phyloP scores from a whole-genome alignment of 2,113 vertebrate genomes.

The Hippopotamus amphibius region DNA sequence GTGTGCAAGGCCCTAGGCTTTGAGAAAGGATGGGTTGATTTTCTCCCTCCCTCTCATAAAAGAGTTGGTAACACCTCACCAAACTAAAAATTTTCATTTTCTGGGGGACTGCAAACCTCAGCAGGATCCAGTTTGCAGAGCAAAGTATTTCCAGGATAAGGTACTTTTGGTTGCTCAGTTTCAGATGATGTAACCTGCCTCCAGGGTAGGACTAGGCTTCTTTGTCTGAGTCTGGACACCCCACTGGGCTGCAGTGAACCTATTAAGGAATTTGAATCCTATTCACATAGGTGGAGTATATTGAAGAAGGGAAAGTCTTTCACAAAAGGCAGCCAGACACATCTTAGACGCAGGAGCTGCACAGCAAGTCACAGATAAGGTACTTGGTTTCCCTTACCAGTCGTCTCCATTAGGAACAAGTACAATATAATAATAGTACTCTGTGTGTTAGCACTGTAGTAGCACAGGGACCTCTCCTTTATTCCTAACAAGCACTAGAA shows the following conservation, averaged over 20 bases:
- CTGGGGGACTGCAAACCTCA: background rate
- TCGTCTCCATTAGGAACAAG: background rate
- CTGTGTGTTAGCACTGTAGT: background rate
- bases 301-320: background rate
- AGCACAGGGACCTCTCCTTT: background rate
- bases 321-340: background rate
- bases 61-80: background rate
- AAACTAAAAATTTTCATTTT: constrained; percentile 18
- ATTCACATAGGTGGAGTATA: background rate
- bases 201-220: background rate
- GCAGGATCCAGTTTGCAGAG: constrained; percentile 30
- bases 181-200: background rate
- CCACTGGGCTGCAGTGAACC: background rate
- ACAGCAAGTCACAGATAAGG: background rate
- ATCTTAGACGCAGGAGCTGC: background rate
- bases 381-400: background rate
- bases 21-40: background rate
- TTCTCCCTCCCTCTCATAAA: background rate
- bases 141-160: background rate
- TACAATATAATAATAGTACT: background rate
- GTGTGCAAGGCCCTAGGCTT: background rate
- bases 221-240: background rate
- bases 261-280: background rate
- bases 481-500: background rate
- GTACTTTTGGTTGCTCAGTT: constrained; percentile 43